phyloP scores from a whole-genome alignment of 2,888 invertebrate genomes.

The Salticus scenicus region DNA sequence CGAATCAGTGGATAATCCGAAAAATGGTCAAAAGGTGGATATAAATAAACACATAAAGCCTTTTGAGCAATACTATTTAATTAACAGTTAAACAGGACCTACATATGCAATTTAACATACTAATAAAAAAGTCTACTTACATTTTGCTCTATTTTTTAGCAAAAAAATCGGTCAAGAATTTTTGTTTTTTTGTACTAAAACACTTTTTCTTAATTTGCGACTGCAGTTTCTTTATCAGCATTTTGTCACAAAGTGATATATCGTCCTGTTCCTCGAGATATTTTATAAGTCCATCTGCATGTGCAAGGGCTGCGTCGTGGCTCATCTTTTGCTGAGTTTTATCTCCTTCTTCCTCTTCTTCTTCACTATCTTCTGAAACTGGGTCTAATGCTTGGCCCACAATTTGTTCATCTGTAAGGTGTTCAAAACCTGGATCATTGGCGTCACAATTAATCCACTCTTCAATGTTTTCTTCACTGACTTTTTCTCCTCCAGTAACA shows the following conservation, averaged over 20 bases:
- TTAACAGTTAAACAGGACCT: neutral
- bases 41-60: too few relatives aligned
- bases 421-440: slow-evolving; percentile 8
- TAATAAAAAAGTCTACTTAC: too few relatives aligned
- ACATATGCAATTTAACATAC: too few relatives aligned
- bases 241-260: slow-evolving; percentile 10
- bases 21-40: too few relatives aligned
- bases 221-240: neutral
- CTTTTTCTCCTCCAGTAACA: neutral
- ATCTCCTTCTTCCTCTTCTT: neutral
- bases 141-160: too few relatives aligned
- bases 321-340: neutral
- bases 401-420: slow-evolving; percentile 11
- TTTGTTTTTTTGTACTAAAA: too few relatives aligned
- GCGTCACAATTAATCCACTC: neutral
- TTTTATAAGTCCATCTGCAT: neutral
- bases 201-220: neutral
- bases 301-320: neutral
- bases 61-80: neutral
- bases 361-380: neutral
- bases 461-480: neutral
- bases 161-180: too few relatives aligned
- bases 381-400: neutral
- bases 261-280: slow-evolving; percentile 12
- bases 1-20: too few relatives aligned